Conservation (phyloP, 1,140 invertebrate genomes). For the Adoxophyes honmai region DNA sequence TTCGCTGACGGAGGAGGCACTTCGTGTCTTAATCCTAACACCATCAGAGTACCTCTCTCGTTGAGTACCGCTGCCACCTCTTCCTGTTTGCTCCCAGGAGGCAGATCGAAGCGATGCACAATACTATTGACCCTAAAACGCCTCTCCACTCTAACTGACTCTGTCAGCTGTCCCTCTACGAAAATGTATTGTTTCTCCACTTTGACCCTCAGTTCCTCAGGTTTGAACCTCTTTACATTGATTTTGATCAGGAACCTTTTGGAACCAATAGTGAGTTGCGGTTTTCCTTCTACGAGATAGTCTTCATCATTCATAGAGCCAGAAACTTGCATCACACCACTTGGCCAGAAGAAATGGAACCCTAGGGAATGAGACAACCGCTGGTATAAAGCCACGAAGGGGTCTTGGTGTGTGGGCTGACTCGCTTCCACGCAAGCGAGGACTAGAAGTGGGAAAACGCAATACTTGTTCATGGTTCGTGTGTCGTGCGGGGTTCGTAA, state of each 20-base stretch:
- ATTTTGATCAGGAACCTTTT: conserved; percentile 78
- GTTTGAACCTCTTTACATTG: conserved; percentile 87
- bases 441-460: conserved; percentile 28
- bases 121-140: conserved; percentile 83
- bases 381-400: conserved; percentile 51
- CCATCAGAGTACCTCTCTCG: conserved; percentile 80
- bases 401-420: conserved; percentile 47
- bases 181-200: conserved; percentile 83
- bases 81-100: conserved; percentile 74
- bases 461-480: conserved; percentile 48
- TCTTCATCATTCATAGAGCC: conserved; percentile 56
- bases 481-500: conserved; percentile 34
- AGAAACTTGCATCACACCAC: conserved; percentile 56
- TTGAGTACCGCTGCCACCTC: conserved; percentile 79
- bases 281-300: conserved; percentile 48
- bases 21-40: conserved; percentile 78
- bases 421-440: conserved; percentile 42
- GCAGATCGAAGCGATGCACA: conserved; percentile 80
- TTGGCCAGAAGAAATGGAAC: conserved; percentile 65
- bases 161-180: conserved; percentile 84
- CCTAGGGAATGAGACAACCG: conserved; percentile 54
- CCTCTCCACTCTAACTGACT: conserved; percentile 80
- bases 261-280: conserved; percentile 66
- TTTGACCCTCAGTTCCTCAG: conserved; percentile 89
- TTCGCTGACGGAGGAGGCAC: conserved; percentile 59